phyloP scores from a whole-genome alignment of 2,113 vertebrate genomes.

The Micronycteris hirsuta region DNA sequence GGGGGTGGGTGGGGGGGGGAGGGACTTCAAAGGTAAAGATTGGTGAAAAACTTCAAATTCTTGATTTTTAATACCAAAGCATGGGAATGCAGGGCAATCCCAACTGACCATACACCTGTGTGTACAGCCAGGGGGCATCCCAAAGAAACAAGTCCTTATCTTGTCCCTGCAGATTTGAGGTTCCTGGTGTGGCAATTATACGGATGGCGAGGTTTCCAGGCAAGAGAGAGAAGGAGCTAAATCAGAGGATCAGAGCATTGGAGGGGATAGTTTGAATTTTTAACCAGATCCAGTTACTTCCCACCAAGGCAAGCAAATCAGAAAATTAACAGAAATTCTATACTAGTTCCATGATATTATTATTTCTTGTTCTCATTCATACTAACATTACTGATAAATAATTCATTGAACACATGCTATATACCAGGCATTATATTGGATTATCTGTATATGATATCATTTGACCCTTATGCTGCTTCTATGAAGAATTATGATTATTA shows the following conservation, averaged over 20 bases:
- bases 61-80: conserved; percentile 1
- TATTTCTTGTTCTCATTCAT: background rate
- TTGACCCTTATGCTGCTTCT: background rate
- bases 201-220: background rate
- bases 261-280: background rate
- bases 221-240: background rate
- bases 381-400: background rate
- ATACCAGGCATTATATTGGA: background rate
- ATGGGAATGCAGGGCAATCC: background rate
- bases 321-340: background rate
- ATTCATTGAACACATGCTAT: background rate
- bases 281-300: background rate
- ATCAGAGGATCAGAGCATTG: background rate
- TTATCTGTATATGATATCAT: background rate
- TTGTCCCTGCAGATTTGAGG: background rate
- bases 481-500: background rate
- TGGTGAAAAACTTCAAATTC: background rate
- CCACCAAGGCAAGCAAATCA: background rate
- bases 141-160: background rate
- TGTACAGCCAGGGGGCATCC: background rate
- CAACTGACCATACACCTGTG: background rate
- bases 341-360: background rate
- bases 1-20: fast-evolving
- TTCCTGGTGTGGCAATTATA: background rate
- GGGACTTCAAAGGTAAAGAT: background rate